Evolutionary conservation across 2,888 invertebrate genomes (phyloP).

Genomic region (Gymnosoma rotundatum): DNA sequence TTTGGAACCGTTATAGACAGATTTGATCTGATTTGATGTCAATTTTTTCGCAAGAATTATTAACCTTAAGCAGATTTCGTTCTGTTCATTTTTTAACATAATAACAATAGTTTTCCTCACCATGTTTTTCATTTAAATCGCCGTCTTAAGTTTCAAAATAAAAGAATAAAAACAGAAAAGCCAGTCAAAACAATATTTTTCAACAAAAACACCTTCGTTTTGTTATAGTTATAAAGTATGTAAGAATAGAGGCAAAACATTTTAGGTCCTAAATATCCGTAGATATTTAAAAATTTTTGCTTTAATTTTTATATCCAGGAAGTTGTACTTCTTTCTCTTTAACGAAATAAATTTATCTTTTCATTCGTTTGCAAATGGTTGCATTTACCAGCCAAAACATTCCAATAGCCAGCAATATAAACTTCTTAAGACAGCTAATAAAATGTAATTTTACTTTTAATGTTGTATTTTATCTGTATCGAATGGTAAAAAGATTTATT

Average conservation of each 20-base stretch:
- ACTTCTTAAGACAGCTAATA: constrained; percentile 58
- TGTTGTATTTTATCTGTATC: constrained; percentile 68
- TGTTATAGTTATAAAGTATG: too few species aligned
- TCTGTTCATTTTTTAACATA: too few species aligned
- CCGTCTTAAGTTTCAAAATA: too few species aligned
- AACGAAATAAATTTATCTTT: constrained; percentile 44
- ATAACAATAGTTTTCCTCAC: too few species aligned
- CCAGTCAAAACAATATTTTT: too few species aligned
- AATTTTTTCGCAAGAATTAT: too few species aligned
- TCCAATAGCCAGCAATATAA: constrained; percentile 9
- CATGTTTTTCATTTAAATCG: too few species aligned
- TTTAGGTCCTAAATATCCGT: constrained; percentile 66
- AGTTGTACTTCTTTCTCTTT: constrained; percentile 42
- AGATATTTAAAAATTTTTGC: constrained; percentile 26
- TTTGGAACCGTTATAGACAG: too few species aligned
- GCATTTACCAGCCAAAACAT: constrained; percentile 45
- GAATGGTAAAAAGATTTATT: constrained; percentile 70
- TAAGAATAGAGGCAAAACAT: constrained; percentile 40
- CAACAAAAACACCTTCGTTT: too few species aligned
- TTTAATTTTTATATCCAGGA: constrained; percentile 42
- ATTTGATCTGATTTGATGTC: too few species aligned
- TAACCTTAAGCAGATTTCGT: too few species aligned
- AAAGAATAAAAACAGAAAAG: too few species aligned
- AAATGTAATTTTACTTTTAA: constrained; percentile 54
- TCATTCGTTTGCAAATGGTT: constrained; percentile 55